Conservation (phyloP, 2,113 vertebrate genomes). For the Heliornis fulica region DNA sequence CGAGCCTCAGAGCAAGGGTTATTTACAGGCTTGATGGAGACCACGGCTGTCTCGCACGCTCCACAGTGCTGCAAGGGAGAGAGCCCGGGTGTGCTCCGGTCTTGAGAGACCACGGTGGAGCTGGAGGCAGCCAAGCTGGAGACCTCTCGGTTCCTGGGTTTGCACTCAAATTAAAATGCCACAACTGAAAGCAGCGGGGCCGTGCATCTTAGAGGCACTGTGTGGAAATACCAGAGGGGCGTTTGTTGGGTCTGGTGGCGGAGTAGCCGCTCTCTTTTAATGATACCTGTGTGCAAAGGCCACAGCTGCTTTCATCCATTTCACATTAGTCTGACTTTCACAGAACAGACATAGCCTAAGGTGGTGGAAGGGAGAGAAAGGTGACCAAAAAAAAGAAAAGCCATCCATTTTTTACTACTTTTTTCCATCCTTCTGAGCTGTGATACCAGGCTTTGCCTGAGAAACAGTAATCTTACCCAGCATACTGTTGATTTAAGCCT, state of each 20-base stretch:
- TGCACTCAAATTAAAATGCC: background rate
- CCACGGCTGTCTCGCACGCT: rapidly evolving
- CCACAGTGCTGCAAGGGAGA: rapidly evolving
- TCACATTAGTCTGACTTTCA: constrained; percentile 52
- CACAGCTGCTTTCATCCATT: constrained; percentile 39
- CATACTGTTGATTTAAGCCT: constrained; percentile 68
- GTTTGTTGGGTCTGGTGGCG: background rate
- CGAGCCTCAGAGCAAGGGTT: background rate
- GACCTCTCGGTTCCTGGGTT: background rate
- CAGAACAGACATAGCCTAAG: constrained; percentile 51
- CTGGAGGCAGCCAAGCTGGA: background rate
- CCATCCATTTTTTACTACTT: background rate
- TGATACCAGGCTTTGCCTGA: background rate
- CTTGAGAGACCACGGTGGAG: background rate
- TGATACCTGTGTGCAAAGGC: constrained; percentile 51
- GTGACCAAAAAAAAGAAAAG: background rate
- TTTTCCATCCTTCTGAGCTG: background rate
- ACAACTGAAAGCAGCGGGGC: rapidly evolving
- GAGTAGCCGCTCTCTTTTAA: background rate
- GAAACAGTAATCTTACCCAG: background rate
- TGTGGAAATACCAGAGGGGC: background rate
- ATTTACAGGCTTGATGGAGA: background rate
- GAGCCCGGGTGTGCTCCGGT: background rate
- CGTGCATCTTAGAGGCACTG: background rate
- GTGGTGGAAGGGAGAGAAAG: constrained; percentile 16